Conservation (phyloP, 2,888 invertebrate species). For the Polylopha cassiicola region DNA sequence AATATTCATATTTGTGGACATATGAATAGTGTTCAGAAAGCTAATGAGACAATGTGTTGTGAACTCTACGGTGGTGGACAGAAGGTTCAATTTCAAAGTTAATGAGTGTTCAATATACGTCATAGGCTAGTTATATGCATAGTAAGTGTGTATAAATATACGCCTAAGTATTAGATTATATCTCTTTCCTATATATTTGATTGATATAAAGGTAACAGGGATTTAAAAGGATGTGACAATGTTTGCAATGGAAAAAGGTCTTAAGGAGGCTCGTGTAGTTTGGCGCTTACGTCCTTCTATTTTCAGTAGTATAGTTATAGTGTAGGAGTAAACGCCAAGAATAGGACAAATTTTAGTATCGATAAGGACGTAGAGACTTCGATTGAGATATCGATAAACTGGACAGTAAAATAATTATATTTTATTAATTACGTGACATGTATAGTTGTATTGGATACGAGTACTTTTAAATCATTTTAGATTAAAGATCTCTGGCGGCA, state of each 20-base stretch:
- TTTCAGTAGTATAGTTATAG: too few species aligned
- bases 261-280: too few species aligned
- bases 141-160: conserved; percentile 56
- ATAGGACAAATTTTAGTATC: too few species aligned
- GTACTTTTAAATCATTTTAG: neutral
- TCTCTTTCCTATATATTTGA: conserved; percentile 65
- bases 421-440: too few species aligned
- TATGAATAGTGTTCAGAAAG: too few species aligned
- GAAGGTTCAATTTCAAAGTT: conserved; percentile 12
- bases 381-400: too few species aligned
- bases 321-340: too few species aligned
- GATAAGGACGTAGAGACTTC: too few species aligned
- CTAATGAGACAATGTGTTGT: conserved; percentile 4
- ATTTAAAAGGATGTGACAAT: conserved; percentile 29
- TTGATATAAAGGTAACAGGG: conserved; percentile 61
- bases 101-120: conserved; percentile 32
- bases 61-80: conserved; percentile 4
- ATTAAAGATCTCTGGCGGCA: neutral
- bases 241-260: too few species aligned
- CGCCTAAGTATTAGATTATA: conserved; percentile 37
- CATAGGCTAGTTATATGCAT: conserved; percentile 64
- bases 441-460: neutral
- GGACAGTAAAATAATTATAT: too few species aligned
- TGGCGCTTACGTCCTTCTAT: too few species aligned
- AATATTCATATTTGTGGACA: too few species aligned